A percentile compares a stretch with the other conserved stretches of the same genome.
Evolutionary conservation across 1,140 invertebrate species (phyloP).

Genomic region (Trachymyrmex septentrionalis): DNA sequence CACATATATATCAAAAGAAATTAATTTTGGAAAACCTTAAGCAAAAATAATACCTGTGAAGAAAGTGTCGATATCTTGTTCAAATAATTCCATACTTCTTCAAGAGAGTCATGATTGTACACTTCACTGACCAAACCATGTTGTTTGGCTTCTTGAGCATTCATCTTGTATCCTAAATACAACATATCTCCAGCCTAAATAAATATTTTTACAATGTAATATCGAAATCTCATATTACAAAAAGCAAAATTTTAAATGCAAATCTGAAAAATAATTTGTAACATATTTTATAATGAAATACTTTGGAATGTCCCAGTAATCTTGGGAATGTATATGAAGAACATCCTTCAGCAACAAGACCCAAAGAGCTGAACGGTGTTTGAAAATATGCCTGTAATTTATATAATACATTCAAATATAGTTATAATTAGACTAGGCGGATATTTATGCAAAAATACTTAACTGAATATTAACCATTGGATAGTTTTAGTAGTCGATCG

Average conservation of each 20-base stretch:
- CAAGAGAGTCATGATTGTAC: slow-evolving; percentile 81
- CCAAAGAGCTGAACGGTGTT: slow-evolving; percentile 94
- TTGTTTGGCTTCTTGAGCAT: slow-evolving; percentile 91
- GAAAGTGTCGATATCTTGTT: slow-evolving; percentile 74
- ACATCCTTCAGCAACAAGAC: slow-evolving; percentile 94
- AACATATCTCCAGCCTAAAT: slow-evolving; percentile 93
- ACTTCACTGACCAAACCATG: slow-evolving; percentile 92
- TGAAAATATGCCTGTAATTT: slow-evolving; percentile 92
- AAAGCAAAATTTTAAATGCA: background rate
- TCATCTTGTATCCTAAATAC: slow-evolving; percentile 93
- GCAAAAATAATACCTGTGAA: slow-evolving; percentile 72
- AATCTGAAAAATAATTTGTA: slow-evolving; percentile 22
- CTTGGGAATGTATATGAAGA: slow-evolving; percentile 94
- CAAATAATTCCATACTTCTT: slow-evolving; percentile 78
- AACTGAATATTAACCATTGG: too few relatives aligned
- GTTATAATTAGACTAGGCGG: background rate
- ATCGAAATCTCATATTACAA: slow-evolving; percentile 49
- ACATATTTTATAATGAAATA: slow-evolving; percentile 77
- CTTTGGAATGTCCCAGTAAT: slow-evolving; percentile 93
- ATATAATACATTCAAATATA: background rate
- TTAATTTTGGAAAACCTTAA: slow-evolving; percentile 23
- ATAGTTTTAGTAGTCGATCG: too few relatives aligned
- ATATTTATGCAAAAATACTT: too few relatives aligned
- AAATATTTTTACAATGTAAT: slow-evolving; percentile 39
- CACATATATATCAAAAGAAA: background rate